Evolutionary conservation across 37 sponge, comb jelly and placozoan species (phyloP), one percentile per base, ranked within the genome.

Genomic region (Diacarnus erythraeanus): DNA sequence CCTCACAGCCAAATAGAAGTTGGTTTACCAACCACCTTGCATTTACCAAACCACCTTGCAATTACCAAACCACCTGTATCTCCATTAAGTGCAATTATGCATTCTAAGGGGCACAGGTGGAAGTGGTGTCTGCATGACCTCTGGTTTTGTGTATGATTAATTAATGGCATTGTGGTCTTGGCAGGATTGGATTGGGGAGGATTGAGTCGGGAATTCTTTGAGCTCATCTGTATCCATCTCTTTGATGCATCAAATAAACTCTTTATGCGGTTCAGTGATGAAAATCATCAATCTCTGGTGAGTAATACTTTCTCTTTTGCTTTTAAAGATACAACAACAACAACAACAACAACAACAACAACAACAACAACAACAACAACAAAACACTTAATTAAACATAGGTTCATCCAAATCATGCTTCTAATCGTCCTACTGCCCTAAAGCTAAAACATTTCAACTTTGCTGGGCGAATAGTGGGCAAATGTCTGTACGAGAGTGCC

Each of bases 181-280:
- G 5, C 71, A 94, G 95, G 87, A 29, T 47, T 92, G 37, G 96
- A 95, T 56, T 92, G 88, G 81, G 96, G 96, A 21, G 96, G 96
- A 34, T 83, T 95, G 60, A 80, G 85, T 44, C 76, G 96, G 31
- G 96, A 95, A 59, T 84, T 92, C 66, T 95, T 92, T 78, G 67
- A 83, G 4, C 72, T 92, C 5, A 42, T 95, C 38, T 84, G 75
- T 70, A 69, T 73, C 30, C 22, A 82, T 38, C 71, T 89, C 18
- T 92, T 95, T 86, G 87, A 89, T n/a, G 38, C 75, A 29, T 66
- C 87, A 10, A 79, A 74, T 6, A 77, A 72, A 25, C 57, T 92
- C 47, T 95, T 95, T 47, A 60, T 21, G 30, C 81, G 88, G 33
- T 89, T 95, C 82, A 86, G 61, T 1, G 71, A 71, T 18, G 81